A percentile compares a stretch with the other conserved stretches of the same genome.
These are phyloP conservation scores for Asobara japonica DNA, from an alignment of 1,140 invertebrate species.

Conservation along the genomic window DNA sequence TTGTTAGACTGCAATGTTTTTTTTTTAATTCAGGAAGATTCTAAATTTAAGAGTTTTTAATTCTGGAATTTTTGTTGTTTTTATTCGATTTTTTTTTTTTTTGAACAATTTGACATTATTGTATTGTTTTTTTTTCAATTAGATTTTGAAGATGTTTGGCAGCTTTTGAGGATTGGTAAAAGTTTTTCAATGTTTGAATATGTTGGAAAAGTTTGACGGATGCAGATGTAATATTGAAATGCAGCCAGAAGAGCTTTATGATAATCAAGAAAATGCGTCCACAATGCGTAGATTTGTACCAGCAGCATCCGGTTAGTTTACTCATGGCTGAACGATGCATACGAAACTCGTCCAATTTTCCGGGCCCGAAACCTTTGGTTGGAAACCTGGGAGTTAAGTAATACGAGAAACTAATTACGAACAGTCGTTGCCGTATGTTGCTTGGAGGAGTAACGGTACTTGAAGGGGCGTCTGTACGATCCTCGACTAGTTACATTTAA, in stretches of 20 bases:
- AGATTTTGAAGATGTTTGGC: too few species aligned
- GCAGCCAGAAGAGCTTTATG: not conserved
- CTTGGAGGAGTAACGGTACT: slow-evolving; percentile 3
- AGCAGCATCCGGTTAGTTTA: slow-evolving; percentile 44
- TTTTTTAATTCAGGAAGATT: too few species aligned
- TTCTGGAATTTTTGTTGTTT: too few species aligned
- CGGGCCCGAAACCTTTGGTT: slow-evolving; percentile 22
- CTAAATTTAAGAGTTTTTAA: too few species aligned
- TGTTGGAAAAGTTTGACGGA: too few species aligned
- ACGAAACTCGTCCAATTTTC: slow-evolving; percentile 52
- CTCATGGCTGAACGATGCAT: slow-evolving; percentile 46
- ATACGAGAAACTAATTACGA: slow-evolving; percentile 55
- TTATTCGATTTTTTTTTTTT: too few species aligned
- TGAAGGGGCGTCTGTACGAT: not conserved
- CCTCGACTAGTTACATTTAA: not conserved
- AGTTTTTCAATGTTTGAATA: too few species aligned
- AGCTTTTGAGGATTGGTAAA: too few species aligned
- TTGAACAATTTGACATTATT: too few species aligned
- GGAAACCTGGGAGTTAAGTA: slow-evolving; percentile 40
- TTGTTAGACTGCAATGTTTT: too few species aligned
- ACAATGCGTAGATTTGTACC: slow-evolving; percentile 28
- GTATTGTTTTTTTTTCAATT: too few species aligned
- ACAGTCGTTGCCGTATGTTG: slow-evolving; percentile 46
- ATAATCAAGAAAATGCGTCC: not conserved
- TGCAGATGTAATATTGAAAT: not conserved